Conservation (phyloP, 1,140 invertebrate species). For the Heterodera schachtii region DNA sequence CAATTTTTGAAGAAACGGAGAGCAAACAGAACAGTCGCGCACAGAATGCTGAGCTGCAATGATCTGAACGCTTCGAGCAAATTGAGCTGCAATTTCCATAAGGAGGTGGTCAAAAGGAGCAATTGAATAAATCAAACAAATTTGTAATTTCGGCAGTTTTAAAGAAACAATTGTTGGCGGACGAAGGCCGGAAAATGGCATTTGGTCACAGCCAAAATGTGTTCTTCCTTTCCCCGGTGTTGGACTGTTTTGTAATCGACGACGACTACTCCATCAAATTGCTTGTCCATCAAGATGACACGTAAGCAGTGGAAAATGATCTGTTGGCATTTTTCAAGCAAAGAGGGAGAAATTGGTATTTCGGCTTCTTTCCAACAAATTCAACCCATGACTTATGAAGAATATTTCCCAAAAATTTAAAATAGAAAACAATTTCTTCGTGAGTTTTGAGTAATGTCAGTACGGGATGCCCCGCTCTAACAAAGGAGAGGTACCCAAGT, state of each 20-base stretch:
- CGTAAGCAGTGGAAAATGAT: constrained; percentile 24
- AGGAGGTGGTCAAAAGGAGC: constrained; percentile 29
- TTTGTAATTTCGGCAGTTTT: not conserved
- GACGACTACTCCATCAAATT: constrained; percentile 48
- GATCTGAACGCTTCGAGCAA: constrained; percentile 12
- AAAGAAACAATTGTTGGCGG: constrained; percentile 40
- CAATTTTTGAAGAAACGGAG: constrained; percentile 9
- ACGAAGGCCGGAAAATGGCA: constrained; percentile 25
- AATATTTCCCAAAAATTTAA: too few species aligned
- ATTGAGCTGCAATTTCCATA: constrained; percentile 33
- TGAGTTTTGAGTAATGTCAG: too few species aligned
- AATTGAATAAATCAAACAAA: too few species aligned
- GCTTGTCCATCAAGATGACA: constrained; percentile 48
- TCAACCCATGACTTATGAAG: too few species aligned
- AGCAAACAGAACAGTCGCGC: constrained; percentile 6
- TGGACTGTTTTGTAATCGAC: constrained; percentile 51
- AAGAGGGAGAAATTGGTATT: too few species aligned
- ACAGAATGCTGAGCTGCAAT: constrained; percentile 39
- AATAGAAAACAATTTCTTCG: too few species aligned
- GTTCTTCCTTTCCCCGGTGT: constrained; percentile 43
- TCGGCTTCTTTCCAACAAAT: too few species aligned
- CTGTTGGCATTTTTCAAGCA: not conserved
- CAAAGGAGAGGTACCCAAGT: too few species aligned
- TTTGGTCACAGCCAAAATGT: constrained; percentile 28
- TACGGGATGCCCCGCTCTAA: too few species aligned